Evolutionary conservation across 2,888 invertebrate genomes (phyloP), one percentile per base, ranked within the genome.

Genomic region (Eupithecia subfuscata): DNA sequence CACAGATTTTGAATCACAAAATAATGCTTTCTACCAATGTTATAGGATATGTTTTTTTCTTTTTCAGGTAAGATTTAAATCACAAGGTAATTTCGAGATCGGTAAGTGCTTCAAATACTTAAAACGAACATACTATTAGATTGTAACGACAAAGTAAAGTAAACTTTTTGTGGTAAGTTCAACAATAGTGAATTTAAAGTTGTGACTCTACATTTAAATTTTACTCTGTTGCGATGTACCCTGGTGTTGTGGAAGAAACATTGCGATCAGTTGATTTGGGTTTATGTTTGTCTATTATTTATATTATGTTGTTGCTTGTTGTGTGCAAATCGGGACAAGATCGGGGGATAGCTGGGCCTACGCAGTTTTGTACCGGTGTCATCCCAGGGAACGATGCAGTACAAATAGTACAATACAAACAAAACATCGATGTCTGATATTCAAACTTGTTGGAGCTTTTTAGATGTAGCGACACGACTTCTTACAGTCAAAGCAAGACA

Each of bases 211-310:
- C 0, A 12, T 60, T 25, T 40, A 22, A n/a, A 16, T 16, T 73
- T 25, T 75, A 75, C 77, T 75, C 64, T 64, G 73, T 18, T 70
- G 4, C 16, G 70, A 69, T 73, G 67, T 73, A 34, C 52, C 56
- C 37, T 43, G 48, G 40, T 77, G 77, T 75, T 70, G 56, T 48
- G 43, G 72, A 52, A 74, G 65, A 60, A 77, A 75, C 77, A 77
- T 77, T n/a, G 73, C 73, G 69, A 77, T 77, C 69, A 71, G 77
- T 77, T 77, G 77, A 77, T 77, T 75, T 69, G 67, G 75, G 63
- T 75, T 75, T 70, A 73, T 77, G 77, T 75, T 77, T 73, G 73
- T 77, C 74, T 76, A 77, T 75, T 77, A 77, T 77, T 75, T 77
- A 77, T 75, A 77, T 72, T 63, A 70, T 68, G 75, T 70, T 71